Base-by-base conservation (phyloP, 2,888 invertebrate species). In the Petrolisthes manimaculis region DNA sequence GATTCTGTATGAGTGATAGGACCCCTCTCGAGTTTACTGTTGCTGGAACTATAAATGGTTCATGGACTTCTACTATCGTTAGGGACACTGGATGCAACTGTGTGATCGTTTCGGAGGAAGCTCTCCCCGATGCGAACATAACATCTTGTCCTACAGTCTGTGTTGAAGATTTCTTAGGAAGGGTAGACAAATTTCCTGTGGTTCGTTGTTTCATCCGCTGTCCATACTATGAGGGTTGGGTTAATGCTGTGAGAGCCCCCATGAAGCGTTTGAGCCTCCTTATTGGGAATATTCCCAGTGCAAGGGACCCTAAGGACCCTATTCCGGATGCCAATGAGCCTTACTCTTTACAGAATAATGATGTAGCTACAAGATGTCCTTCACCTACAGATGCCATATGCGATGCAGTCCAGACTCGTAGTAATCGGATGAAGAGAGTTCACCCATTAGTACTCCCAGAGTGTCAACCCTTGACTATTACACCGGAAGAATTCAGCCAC, bases 31-130 rank as follows among this genome's bases (percentile, higher is more conserved):
- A 84, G 9, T 84, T 56, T 54, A 4, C 18, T 18, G 8, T 37
- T 74, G 21, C 8, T 74, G 83, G 83, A 14, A 78, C 84, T 8
- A 77, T 78, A 18, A 84, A 84, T 51, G 61, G 77, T 18, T 54
- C 84, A 12, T 51, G 21, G 67, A 37, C 67, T 5, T 74, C 74
- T 1, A 74, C 51, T 18, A 69, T 61, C 6, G 14, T 84, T 14
- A 3, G 75, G 9, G 71, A 75, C 75, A 74, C 55, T 18, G 84
- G 78, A 37, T 84, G 84, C 67, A 78, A 24, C 78, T 55, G 61
- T 5, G 61, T 78, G 18, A 78, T 84, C 8, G 61, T 84, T 5
- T 84, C 84, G 1, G 51, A 77, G 5, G 74, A 84, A 51, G 24
- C 75, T 1, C 8, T 84, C 18, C 84, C 78, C 5, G n/a, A 61